Evolutionary conservation across 1,140 invertebrate species (phyloP).

Genomic region (Cyclina sinensis): DNA sequence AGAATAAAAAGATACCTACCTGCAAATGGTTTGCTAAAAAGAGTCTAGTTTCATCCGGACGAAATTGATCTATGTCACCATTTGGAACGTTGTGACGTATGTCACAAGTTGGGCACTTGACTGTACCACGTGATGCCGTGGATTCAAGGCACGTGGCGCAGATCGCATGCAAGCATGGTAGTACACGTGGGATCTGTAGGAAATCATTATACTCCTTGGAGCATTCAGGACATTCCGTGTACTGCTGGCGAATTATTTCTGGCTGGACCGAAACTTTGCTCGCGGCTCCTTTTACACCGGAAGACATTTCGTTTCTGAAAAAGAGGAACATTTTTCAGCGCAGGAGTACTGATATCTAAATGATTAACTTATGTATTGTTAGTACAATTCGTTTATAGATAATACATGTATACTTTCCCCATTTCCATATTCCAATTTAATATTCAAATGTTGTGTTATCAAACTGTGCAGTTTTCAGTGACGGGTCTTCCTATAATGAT

Average conservation of each 20-base stretch:
- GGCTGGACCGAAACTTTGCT: conserved; percentile 28
- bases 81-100: conserved; percentile 63
- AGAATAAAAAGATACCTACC: background rate
- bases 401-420: background rate
- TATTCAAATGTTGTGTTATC: no score
- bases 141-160: conserved; percentile 60
- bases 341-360: no score
- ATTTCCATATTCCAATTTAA: no score
- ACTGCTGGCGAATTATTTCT: conserved; percentile 51
- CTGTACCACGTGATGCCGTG: conserved; percentile 56
- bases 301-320: background rate
- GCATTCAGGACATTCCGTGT: conserved; percentile 58
- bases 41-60: conserved; percentile 56
- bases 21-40: conserved; percentile 47
- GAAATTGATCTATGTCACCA: conserved; percentile 54
- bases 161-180: conserved; percentile 62
- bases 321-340: background rate
- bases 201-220: conserved; percentile 54
- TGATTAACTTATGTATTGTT: background rate
- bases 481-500: no score
- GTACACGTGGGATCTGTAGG: conserved; percentile 39
- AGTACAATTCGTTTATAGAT: background rate
- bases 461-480: no score
- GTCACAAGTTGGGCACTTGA: conserved; percentile 62
- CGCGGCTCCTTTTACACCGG: background rate